These are phyloP conservation scores for Acipenser ruthenus DNA, from an alignment of 2,797 vertebrate genomes.

Conservation along the genomic window DNA sequence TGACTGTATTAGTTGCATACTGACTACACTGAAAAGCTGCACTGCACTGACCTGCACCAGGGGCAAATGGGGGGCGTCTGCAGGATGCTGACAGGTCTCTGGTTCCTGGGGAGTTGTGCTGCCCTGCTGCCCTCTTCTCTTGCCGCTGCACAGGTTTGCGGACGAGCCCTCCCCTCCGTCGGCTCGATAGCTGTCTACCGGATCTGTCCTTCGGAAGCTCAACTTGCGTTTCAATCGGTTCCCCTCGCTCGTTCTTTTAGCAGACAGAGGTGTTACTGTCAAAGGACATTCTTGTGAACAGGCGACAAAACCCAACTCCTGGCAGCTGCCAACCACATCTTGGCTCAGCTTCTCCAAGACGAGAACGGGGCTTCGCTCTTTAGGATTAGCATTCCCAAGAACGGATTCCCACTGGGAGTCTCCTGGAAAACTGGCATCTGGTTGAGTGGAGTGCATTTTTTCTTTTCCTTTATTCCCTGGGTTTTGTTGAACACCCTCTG, in stretches of 20 bases:
- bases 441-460: not conserved
- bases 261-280: not conserved
- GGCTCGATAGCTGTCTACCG: no score
- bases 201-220: not conserved
- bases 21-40: no score
- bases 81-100: no score
- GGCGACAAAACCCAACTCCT: conserved; percentile 39
- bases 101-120: no score
- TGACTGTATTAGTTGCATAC: no score
- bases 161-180: no score
- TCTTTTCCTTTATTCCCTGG: not conserved
- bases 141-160: no score
- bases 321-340: conserved; percentile 59
- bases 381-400: conserved; percentile 6
- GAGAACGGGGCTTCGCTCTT: conserved; percentile 41
- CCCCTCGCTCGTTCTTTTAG: not conserved
- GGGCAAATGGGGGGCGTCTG: no score
- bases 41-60: no score
- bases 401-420: no score
- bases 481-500: not conserved
- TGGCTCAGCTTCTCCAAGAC: conserved; percentile 60
- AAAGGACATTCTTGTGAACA: conserved; percentile 32
- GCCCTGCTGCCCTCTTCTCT: no score
- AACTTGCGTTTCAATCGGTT: not conserved
- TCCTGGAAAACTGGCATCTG: conserved; percentile 29